Evolutionary conservation across 92 coral and sea anemone species (phyloP).

Genomic region (Porites evermanni): DNA sequence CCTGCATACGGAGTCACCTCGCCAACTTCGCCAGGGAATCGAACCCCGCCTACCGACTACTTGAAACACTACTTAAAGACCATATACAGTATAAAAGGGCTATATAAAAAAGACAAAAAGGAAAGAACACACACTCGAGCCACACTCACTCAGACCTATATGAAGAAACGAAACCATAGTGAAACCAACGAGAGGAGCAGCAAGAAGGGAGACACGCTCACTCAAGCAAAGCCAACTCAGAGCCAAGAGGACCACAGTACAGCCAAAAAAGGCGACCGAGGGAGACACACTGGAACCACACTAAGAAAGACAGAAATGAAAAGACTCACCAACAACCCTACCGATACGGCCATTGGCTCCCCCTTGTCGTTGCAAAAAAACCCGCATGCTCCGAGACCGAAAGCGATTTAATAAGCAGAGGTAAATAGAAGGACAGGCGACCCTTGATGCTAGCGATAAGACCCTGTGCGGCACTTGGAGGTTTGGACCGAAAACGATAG

Average conservation of each 20-base stretch:
- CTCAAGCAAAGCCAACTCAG: too few relatives aligned
- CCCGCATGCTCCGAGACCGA: not conserved
- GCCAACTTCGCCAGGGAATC: too few relatives aligned
- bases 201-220: too few relatives aligned
- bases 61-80: too few relatives aligned
- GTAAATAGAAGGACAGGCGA: not conserved
- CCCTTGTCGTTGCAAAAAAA: not conserved
- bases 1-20: too few relatives aligned
- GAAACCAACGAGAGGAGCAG: not conserved
- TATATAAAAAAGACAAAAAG: not conserved
- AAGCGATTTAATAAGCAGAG: conserved; percentile 2
- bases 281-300: too few relatives aligned
- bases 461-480: not conserved
- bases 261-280: not conserved
- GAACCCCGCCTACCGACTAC: too few relatives aligned
- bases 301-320: too few relatives aligned
- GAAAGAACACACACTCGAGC: too few relatives aligned
- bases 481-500: conserved; percentile 34
- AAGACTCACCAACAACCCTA: not conserved
- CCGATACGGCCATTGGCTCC: conserved; percentile 9
- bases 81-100: too few relatives aligned
- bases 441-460: not conserved
- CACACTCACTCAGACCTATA: not conserved
- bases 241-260: not conserved
- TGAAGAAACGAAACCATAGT: not conserved